Percentiles rank a stretch among this genome's conserved stretches.
Conservation (phyloP, 2,113 vertebrate species). For the Nibea coibor region DNA sequence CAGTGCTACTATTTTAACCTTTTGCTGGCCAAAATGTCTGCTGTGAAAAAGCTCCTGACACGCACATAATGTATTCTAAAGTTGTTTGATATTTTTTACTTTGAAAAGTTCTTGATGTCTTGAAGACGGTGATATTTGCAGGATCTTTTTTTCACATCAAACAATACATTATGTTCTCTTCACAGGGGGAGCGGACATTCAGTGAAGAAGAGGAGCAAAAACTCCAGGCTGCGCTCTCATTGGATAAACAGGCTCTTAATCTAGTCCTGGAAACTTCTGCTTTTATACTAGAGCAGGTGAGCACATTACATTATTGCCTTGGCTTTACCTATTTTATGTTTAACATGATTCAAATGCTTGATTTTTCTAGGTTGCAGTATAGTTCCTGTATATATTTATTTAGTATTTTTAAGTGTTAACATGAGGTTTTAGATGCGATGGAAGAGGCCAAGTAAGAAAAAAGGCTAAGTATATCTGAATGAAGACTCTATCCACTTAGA, state of each 20-base stretch:
- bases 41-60: neutral
- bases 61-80: neutral
- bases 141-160: neutral
- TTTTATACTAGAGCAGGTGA: conserved; percentile 95
- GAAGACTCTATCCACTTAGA: neutral
- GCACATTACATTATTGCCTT: neutral
- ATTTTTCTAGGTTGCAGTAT: neutral
- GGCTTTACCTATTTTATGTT: conserved; percentile 2
- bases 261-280: conserved; percentile 92
- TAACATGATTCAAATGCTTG: neutral
- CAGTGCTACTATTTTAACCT: neutral
- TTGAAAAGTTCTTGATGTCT: neutral
- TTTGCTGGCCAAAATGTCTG: neutral
- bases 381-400: neutral
- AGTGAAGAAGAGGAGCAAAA: conserved; percentile 96
- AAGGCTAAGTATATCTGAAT: too few species aligned
- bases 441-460: neutral
- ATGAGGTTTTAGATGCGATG: neutral
- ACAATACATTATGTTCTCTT: conserved; percentile 1
- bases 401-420: neutral
- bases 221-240: conserved; percentile 89
- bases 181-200: conserved; percentile 91
- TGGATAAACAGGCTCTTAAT: conserved; percentile 91
- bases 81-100: neutral
- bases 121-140: neutral